A percentile compares a stretch with the other conserved stretches of the same genome.
Evolutionary conservation across 1,140 invertebrate genomes (phyloP).

Genomic region (Zaprionus capensis): DNA sequence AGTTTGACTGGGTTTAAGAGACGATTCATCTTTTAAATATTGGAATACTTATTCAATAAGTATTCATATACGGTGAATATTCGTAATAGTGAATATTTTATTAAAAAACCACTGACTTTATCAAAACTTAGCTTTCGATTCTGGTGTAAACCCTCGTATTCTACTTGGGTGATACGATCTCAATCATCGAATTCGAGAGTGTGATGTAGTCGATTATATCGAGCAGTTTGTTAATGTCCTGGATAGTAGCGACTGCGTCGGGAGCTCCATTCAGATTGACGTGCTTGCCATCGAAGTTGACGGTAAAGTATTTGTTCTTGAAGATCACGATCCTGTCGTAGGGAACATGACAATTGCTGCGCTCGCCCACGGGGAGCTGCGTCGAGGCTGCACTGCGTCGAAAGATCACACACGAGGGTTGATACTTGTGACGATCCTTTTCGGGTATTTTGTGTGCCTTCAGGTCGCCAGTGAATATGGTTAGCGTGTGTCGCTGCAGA

Average conservation of each 20-base stretch:
- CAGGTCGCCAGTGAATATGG: conserved; percentile 75
- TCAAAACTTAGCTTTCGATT: background rate
- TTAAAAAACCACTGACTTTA: too few relatives aligned
- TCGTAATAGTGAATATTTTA: too few relatives aligned
- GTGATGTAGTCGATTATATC: conserved; percentile 69
- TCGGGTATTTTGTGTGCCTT: conserved; percentile 65
- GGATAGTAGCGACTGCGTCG: conserved; percentile 37
- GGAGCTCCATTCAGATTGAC: conserved; percentile 76
- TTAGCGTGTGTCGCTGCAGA: conserved; percentile 54
- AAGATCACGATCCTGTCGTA: conserved; percentile 81
- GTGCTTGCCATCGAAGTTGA: conserved; percentile 79
- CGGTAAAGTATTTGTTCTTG: conserved; percentile 66
- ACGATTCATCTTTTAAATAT: background rate
- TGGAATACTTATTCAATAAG: background rate
- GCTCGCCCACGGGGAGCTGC: conserved; percentile 17
- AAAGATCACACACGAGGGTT: conserved; percentile 78
- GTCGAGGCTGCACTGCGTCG: conserved; percentile 30
- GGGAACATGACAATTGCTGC: conserved; percentile 49
- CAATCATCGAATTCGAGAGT: conserved; percentile 63
- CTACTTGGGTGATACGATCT: conserved; percentile 53
- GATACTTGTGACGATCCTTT: conserved; percentile 74
- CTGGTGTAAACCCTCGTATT: background rate
- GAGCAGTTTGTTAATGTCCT: conserved; percentile 73
- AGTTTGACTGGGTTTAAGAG: background rate
- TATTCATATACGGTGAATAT: background rate